Evolutionary conservation across 2,888 invertebrate genomes (phyloP), one percentile per base, ranked within the genome.

Genomic region (Trichopria drosophilae): DNA sequence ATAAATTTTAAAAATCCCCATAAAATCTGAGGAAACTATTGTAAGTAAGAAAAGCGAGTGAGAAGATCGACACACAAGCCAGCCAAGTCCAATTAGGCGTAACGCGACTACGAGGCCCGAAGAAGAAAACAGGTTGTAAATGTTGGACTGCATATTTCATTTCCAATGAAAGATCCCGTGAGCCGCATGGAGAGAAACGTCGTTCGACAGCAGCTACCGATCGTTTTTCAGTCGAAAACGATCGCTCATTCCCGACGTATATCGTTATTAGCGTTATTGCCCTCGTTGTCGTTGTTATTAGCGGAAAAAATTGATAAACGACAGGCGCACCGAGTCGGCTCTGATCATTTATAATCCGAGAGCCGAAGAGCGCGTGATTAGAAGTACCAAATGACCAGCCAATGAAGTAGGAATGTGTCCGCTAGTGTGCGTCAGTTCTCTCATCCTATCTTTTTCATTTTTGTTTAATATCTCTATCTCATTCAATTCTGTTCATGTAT

Each of bases 391-490:
- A 64, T 65, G 65, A 61, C 65, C 59, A 49, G 50, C 57, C 24
- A 55, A 47, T 46, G 55, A 46, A 51, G 55, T 41, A 59, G 64
- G 67, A 70, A 69, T 68, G 65, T 61, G 63, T 64, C 61, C 63
- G 63, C 65, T 66, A 59, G 68, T 68, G 69, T n/a, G n/a, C n/a
- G 68, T 66, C 62, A 61, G 59, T 61, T 51, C 59, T 61, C 65
- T 66, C 69, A 68, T 72, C 70, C 72, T 70, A 69, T 72, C 66
- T 71, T 72, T 72, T 71, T 68, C 67, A 67, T 72, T 72, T 72
- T n/a, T n/a, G n/a, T 70, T 62, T 35, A 34, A 48, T 42, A 42
- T 41, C 49, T 35, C 40, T 49, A 39, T 19, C 26, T 36, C 37
- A 28, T 12, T 45, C 32, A 28, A 35, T 29, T 39, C 26, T 37